phyloP scores from a whole-genome alignment of 2,113 vertebrate genomes.

The Chunga burmeisteri region DNA sequence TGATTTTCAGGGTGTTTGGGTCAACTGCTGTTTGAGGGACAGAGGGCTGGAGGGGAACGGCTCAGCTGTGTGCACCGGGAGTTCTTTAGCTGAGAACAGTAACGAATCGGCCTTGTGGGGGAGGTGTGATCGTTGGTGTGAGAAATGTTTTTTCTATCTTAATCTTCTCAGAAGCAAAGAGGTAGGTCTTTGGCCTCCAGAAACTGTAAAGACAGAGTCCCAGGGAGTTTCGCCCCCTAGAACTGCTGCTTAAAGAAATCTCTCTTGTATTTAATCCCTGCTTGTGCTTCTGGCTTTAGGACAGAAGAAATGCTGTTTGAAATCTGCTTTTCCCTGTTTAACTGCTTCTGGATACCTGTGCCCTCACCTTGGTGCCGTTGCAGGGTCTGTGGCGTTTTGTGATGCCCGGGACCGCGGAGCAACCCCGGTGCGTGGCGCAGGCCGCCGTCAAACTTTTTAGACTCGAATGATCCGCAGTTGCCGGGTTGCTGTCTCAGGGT shows the following conservation, averaged over 20 bases:
- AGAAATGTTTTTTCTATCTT: not conserved
- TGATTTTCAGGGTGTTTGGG: not conserved
- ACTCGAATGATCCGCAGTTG: not conserved
- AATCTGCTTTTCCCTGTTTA: not conserved
- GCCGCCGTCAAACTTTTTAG: not conserved
- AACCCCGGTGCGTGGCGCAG: rapidly evolving
- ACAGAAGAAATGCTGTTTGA: not conserved
- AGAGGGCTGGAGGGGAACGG: not conserved
- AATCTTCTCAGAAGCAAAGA: not conserved
- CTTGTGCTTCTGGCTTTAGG: not conserved
- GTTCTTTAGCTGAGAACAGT: not conserved
- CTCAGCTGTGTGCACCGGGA: not conserved
- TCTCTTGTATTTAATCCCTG: not conserved
- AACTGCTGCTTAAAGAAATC: not conserved
- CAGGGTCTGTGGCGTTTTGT: not conserved
- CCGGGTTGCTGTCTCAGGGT: not conserved
- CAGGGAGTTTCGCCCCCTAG: not conserved
- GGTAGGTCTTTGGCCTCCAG: not conserved
- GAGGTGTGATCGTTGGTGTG: not conserved
- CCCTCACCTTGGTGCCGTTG: not conserved
- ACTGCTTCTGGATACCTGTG: not conserved
- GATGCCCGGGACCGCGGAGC: not conserved
- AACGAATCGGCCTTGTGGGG: rapidly evolving
- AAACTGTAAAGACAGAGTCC: not conserved
- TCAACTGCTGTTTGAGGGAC: not conserved